These are phyloP conservation scores for Netelia inedita DNA, from an alignment of 2,888 invertebrate genomes.

Conservation along the genomic window DNA sequence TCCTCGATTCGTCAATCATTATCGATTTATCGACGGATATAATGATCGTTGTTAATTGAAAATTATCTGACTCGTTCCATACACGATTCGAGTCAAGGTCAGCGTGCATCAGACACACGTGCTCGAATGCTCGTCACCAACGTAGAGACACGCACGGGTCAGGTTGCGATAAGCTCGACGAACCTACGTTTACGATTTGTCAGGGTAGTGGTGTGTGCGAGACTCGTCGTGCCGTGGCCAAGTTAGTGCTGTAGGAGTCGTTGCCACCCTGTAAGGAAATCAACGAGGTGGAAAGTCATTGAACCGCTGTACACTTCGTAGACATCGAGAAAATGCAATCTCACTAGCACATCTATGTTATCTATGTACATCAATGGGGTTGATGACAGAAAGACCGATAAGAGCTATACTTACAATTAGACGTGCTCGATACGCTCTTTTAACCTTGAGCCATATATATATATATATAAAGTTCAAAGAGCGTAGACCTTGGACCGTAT, in stretches of 20 bases:
- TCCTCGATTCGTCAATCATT: too few relatives aligned
- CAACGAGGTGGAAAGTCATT: conserved; percentile 71
- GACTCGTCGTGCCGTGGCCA: conserved; percentile 31
- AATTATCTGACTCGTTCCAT: too few relatives aligned
- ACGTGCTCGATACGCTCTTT: too few relatives aligned
- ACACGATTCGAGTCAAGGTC: conserved; percentile 9
- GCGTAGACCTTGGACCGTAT: too few relatives aligned
- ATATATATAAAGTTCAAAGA: not conserved
- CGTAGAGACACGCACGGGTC: conserved; percentile 8
- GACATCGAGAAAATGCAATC: conserved; percentile 1
- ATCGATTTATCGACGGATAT: too few relatives aligned
- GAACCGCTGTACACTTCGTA: conserved; percentile 54
- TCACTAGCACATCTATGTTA: not conserved
- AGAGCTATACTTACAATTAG: too few relatives aligned
- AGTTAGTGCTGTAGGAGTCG: conserved; percentile 64
- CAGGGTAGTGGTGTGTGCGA: not conserved
- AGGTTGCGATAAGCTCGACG: conserved; percentile 65
- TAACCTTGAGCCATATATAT: not conserved
- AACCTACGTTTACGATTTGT: conserved; percentile 68
- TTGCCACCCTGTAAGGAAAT: conserved; percentile 65
- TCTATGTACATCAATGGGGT: not conserved
- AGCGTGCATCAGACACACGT: not conserved
- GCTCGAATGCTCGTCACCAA: conserved; percentile 8
- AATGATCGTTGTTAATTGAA: too few relatives aligned
- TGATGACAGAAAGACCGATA: too few relatives aligned